phyloP scores from a whole-genome alignment of 2,113 vertebrate species.

The Ammodytes dubius region DNA sequence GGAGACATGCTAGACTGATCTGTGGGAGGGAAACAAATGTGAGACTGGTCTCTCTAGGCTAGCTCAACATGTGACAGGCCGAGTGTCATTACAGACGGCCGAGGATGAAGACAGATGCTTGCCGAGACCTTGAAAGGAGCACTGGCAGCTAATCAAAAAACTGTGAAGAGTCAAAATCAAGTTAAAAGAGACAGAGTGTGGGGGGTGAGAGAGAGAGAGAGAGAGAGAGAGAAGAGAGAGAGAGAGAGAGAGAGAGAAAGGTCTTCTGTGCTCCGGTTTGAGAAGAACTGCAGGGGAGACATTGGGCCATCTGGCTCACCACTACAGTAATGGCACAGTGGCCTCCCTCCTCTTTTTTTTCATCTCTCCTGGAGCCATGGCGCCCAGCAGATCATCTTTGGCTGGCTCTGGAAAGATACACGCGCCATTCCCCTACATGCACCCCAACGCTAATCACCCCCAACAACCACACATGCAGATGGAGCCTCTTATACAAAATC shows the following conservation, averaged over 20 bases:
- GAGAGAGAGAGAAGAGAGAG: neutral
- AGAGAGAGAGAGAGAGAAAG: neutral
- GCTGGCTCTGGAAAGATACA: constrained; percentile 55
- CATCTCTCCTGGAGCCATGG: constrained; percentile 60
- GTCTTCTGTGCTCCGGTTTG: constrained; percentile 34
- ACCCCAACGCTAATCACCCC: constrained; percentile 71
- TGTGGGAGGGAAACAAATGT: no score
- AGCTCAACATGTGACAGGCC: constrained; percentile 17
- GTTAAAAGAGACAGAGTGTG: neutral
- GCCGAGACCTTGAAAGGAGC: neutral
- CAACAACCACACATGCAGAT: constrained; percentile 73
- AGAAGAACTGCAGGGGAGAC: constrained; percentile 50
- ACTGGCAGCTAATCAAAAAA: constrained; percentile 19
- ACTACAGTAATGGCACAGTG: constrained; percentile 35
- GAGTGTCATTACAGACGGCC: constrained; percentile 22
- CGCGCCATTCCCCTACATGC: constrained; percentile 66
- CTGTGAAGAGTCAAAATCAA: constrained; percentile 26
- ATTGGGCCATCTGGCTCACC: constrained; percentile 71
- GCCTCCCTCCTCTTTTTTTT: constrained; percentile 55
- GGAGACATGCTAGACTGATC: no score
- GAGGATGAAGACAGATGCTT: constrained; percentile 16
- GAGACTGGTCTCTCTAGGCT: neutral
- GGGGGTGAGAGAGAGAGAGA: neutral
- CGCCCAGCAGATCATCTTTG: constrained; percentile 57
- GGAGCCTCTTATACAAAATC: constrained; percentile 75